Evolutionary conservation across 1,140 invertebrate genomes (phyloP), one percentile per base, ranked within the genome.

Genomic region (Trichonephila inaurata): DNA sequence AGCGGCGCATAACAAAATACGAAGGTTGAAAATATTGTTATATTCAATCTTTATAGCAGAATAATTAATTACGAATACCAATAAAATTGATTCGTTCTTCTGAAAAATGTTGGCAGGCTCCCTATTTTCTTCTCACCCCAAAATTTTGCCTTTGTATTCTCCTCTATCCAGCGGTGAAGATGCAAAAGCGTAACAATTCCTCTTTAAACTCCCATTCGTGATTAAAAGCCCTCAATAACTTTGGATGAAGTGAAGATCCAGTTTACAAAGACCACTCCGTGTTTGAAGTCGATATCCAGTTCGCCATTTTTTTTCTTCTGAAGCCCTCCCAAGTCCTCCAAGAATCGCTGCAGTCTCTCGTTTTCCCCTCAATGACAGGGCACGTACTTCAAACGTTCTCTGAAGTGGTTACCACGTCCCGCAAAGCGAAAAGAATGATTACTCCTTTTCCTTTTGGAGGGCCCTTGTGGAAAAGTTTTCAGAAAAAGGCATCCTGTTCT

Each of bases 201-300:
- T 28, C 69, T 33, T 28, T 33, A 77, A 40, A 77, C 69, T 77
- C 69, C 28, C 69, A 33, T 69, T 86, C 58, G 24, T 10, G 28
- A n/a, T 83, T 51, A 44, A 40, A 51, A n/a, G 64, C 61, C 19
- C 61, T 89, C 87, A 10, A 0, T 24, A 82, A 83, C 33, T 44
- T 86, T 58, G 44, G 60, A 40, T 69, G 62, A 72, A 89, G 85
- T 87, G 28, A 77, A 77, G 69, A 77, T 77, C 69, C 69, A 77
- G 69, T 77, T 87, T 87, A 87, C 62, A 87, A 87, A 87, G 85
- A 87, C 87, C 87, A 89, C 87, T 89, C 64, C 61, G 28, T 89
- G 87, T 89, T 89, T 89, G 87, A 89, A 69, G 87, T 89, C 87
- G 60, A 69, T 61, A 69, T 72, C 64, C 61, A 40, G 12, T 12